Evolutionary conservation across 1,140 invertebrate species (phyloP).

Genomic region (Camponotus pennsylvanicus): DNA sequence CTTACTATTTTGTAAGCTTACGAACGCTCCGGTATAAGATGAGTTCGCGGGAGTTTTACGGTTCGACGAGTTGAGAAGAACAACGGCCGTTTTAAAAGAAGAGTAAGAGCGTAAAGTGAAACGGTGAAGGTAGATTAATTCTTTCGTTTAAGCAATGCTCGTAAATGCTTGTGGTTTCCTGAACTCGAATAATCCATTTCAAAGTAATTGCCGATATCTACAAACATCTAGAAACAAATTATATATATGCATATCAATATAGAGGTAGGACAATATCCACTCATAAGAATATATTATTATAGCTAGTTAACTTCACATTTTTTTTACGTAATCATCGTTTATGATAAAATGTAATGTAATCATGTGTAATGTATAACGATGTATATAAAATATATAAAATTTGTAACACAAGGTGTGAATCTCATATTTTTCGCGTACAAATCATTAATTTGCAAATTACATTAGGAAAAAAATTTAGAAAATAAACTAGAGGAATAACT

Average conservation of each 20-base stretch:
- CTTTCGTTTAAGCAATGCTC: slow-evolving; percentile 49
- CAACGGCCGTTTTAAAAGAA: slow-evolving; percentile 54
- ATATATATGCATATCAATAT: too few species aligned
- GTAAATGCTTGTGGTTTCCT: slow-evolving; percentile 31
- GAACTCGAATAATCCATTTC: slow-evolving; percentile 33
- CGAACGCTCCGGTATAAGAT: slow-evolving; percentile 35
- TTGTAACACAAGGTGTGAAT: not conserved
- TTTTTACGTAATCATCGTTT: not conserved
- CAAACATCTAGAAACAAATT: slow-evolving; percentile 4
- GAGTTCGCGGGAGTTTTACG: slow-evolving; percentile 45
- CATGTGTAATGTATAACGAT: too few species aligned
- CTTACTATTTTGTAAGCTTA: slow-evolving; percentile 55
- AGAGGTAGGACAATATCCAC: too few species aligned
- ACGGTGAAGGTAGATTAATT: slow-evolving; percentile 49
- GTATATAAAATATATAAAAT: too few species aligned
- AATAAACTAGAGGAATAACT: too few species aligned
- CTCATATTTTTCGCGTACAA: not conserved
- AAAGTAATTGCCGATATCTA: slow-evolving; percentile 35
- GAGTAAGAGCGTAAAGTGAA: slow-evolving; percentile 48
- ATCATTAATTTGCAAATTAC: not conserved
- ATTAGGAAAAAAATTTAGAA: not conserved
- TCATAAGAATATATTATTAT: not conserved
- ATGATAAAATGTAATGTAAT: not conserved
- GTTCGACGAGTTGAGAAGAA: slow-evolving; percentile 59
- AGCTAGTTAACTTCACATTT: not conserved